phyloP scores from a whole-genome alignment of 2,888 invertebrate species.

The Nycteola revayana region DNA sequence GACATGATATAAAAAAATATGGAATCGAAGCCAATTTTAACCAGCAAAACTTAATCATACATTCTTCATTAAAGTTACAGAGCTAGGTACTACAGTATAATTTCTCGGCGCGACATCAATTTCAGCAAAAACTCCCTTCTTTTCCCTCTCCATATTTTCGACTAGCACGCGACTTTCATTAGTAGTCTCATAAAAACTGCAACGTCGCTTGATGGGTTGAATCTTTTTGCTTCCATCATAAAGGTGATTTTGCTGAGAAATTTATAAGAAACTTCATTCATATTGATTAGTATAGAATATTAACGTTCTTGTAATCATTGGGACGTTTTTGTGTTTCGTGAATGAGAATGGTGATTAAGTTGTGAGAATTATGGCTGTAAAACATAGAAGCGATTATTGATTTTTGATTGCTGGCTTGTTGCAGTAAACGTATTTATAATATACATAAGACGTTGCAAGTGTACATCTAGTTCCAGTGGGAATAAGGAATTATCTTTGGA shows the following conservation, averaged over 20 bases:
- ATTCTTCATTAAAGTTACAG: too few relatives aligned
- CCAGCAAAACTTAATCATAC: too few relatives aligned
- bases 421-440: too few relatives aligned
- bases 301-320: slow-evolving; percentile 37
- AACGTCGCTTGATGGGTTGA: slow-evolving; percentile 73
- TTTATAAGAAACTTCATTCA: slow-evolving; percentile 66
- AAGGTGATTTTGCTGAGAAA: slow-evolving; percentile 70
- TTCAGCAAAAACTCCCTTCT: too few relatives aligned
- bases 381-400: slow-evolving; percentile 15
- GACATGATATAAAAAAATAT: too few relatives aligned
- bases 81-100: too few relatives aligned
- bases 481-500: too few relatives aligned
- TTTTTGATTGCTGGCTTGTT: slow-evolving; percentile 5
- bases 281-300: slow-evolving; percentile 67
- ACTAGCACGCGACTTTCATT: slow-evolving; percentile 15
- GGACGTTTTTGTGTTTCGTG: slow-evolving; percentile 22
- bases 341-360: background rate
- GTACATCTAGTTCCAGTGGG: too few relatives aligned
- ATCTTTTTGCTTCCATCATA: slow-evolving; percentile 66
- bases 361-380: slow-evolving; percentile 11
- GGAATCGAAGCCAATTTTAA: too few relatives aligned
- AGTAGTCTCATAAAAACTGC: slow-evolving; percentile 64
- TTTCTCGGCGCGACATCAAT: too few relatives aligned
- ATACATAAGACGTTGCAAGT: too few relatives aligned
- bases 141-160: background rate